Evolutionary conservation across 2,797 vertebrate genomes (phyloP).

Genomic region (Pangasius macronema): DNA sequence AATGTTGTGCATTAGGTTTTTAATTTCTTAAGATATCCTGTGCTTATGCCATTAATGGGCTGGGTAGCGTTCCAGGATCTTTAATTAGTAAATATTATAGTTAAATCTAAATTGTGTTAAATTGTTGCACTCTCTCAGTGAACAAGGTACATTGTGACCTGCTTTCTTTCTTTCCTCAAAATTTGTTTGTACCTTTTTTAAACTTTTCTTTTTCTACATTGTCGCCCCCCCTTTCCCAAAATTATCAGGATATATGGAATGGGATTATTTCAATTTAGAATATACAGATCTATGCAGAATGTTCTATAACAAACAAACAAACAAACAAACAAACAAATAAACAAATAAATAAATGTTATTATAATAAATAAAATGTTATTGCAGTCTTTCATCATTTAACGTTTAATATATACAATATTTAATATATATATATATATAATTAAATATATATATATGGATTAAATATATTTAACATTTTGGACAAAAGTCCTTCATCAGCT

Average conservation of each 20-base stretch:
- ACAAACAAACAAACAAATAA: background rate
- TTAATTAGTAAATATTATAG: no score
- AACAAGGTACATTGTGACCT: no score
- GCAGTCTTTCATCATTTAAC: background rate
- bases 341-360: background rate
- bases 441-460: no score
- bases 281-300: background rate
- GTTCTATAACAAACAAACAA: background rate
- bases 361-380: background rate
- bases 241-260: no score
- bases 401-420: background rate
- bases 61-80: no score
- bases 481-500: background rate
- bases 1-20: no score
- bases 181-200: background rate
- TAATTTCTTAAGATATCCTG: no score
- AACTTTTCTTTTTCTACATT: no score
- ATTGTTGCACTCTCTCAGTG: no score
- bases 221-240: no score
- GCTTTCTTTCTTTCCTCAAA: background rate
- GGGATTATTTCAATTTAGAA: background rate
- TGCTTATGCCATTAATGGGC: no score
- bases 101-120: no score
- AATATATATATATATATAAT: background rate
- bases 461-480: background rate